Percentiles rank a stretch among this genome's conserved stretches.
Evolutionary conservation across 1,140 invertebrate genomes (phyloP).

Genomic region (Myzus persicae): DNA sequence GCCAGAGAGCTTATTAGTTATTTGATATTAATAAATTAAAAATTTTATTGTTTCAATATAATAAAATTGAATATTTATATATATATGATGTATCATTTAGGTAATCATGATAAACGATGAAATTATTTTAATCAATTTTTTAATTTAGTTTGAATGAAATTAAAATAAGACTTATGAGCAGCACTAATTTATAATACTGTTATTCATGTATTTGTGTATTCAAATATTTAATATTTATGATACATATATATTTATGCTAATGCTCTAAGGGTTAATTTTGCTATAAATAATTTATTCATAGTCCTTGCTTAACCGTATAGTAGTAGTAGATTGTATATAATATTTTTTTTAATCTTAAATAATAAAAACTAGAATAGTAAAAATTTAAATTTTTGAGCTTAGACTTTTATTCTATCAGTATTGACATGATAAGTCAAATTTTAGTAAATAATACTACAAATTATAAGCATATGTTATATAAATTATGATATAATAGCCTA

Average conservation of each 20-base stretch:
- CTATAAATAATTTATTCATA: conserved; percentile 8
- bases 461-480: too few relatives aligned
- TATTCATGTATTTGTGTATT: neutral
- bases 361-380: neutral
- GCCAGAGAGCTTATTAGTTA: too few relatives aligned
- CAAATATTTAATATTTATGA: neutral
- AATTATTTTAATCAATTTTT: neutral
- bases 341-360: neutral
- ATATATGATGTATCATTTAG: too few relatives aligned
- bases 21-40: too few relatives aligned
- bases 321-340: neutral
- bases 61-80: too few relatives aligned
- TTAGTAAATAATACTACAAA: neutral
- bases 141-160: neutral
- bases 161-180: neutral
- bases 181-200: neutral
- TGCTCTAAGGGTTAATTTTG: neutral
- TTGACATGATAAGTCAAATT: neutral
- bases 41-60: neutral
- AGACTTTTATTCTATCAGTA: neutral
- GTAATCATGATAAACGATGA: neutral
- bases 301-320: neutral
- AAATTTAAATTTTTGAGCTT: neutral
- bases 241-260: neutral
- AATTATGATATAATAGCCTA: too few relatives aligned